Evolutionary conservation across 2,797 vertebrate species (phyloP), one percentile per base, ranked within the genome.

Genomic region (Alauda arvensis): DNA sequence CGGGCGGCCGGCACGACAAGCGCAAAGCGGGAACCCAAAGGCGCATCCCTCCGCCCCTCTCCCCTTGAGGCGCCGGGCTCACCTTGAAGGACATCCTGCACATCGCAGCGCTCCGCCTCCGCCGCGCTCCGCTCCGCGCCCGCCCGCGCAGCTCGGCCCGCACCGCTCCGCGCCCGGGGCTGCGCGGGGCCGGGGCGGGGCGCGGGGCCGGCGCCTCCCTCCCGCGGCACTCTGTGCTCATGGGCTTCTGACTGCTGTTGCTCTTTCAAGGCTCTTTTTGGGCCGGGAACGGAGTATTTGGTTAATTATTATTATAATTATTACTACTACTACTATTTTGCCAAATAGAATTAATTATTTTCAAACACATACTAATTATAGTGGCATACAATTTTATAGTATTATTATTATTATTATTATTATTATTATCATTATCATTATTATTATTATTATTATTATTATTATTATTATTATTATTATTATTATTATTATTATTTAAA

Each of bases 61-160:
- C 34, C 66, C 24, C 60, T 37, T 21, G 51, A 21, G 42, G 39
- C 52, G 10, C 28, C 49, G 39, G 15, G 81, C 97, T 98, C 98
- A 99, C 99, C 99, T 99, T 99, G 96, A 99, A 88, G 12, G 85
- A 88, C 85, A 88, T 88, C 23, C 59, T 83, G 85, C 78, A 59
- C 85, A 87, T 60, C 65, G 59, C 78, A 34, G 77, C 85, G 93
- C 96, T 46, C 70, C 85, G 97, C 97, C 52, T 13, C 70, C 77
- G 71, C 65, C 2, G n/a, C 24, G 67, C 55, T 40, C 40, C 84
- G 79, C 83, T 46, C 46, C 84, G 75, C 83, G 16, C 74, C 12
- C 11, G 16, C 97, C 97, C 78, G 67, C 83, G 40, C 76, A 1
- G 67, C 56, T 13, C 77, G 17, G 19, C 31, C 49, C 79, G 84